Conservation (phyloP, 1,140 invertebrate species). For the Glomeris maerens region DNA sequence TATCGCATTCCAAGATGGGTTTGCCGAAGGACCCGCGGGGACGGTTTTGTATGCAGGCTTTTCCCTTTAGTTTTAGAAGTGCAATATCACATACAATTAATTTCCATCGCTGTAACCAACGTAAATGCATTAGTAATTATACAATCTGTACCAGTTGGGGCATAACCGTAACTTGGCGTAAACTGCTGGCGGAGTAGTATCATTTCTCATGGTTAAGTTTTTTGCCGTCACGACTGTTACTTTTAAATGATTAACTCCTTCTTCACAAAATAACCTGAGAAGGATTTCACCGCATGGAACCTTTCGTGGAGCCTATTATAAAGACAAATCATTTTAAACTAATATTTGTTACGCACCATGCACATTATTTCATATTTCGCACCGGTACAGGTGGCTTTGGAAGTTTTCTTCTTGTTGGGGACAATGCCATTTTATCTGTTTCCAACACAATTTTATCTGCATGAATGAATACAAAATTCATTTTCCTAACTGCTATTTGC, state of each 20-base stretch:
- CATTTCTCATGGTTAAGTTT: slow-evolving; percentile 59
- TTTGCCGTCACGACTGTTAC: slow-evolving; percentile 68
- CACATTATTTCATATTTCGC: no score
- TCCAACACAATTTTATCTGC: slow-evolving; percentile 40
- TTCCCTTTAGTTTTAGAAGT: slow-evolving; percentile 11
- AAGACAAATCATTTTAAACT: no score
- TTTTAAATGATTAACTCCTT: no score
- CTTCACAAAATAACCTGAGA: no score
- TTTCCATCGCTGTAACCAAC: no score
- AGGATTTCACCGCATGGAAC: no score
- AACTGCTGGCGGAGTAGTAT: slow-evolving; percentile 61
- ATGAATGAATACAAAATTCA: neutral
- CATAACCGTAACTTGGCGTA: slow-evolving; percentile 63
- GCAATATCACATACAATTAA: slow-evolving; percentile 12
- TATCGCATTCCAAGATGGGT: slow-evolving; percentile 75
- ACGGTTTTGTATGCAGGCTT: slow-evolving; percentile 44
- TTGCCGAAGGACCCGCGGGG: slow-evolving; percentile 62
- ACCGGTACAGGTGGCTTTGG: slow-evolving; percentile 90
- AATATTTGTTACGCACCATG: no score
- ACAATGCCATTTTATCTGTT: slow-evolving; percentile 56
- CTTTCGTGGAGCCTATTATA: no score
- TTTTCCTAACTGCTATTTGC: neutral
- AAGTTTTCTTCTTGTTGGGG: slow-evolving; percentile 75
- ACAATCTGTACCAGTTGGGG: slow-evolving; percentile 36
- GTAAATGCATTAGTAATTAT: slow-evolving; percentile 17